A percentile compares a stretch with the other conserved stretches of the same genome.
Evolutionary conservation across 1,140 invertebrate genomes (phyloP).

Genomic region (Scaptomyza pallida): DNA sequence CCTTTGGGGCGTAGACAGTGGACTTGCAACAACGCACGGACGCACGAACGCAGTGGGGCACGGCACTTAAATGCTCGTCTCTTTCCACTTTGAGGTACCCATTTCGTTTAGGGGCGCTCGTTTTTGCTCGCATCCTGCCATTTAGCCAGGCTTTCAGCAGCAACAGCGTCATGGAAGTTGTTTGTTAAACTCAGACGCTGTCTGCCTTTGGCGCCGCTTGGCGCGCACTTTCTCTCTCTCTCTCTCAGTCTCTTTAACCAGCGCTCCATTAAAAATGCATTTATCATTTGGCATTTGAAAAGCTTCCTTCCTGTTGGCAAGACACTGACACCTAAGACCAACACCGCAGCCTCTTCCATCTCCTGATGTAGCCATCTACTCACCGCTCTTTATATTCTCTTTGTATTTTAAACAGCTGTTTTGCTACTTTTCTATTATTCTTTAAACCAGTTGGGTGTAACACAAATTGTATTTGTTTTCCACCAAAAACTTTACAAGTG

Average conservation of each 20-base stretch:
- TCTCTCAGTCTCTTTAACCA: constrained; percentile 14
- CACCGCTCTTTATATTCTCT: not conserved
- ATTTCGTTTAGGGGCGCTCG: constrained; percentile 44
- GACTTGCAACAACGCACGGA: not conserved
- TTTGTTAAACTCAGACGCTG: constrained; percentile 55
- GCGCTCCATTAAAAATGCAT: constrained; percentile 78
- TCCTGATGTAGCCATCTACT: not conserved
- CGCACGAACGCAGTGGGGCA: no score
- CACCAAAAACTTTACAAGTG: constrained; percentile 48
- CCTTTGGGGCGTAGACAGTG: constrained; percentile 9
- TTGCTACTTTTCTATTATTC: constrained; percentile 30
- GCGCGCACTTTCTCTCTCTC: no score
- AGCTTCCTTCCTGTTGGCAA: constrained; percentile 72
- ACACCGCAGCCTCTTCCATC: constrained; percentile 13
- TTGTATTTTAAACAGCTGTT: constrained; percentile 54
- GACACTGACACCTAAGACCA: constrained; percentile 56
- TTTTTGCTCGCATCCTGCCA: constrained; percentile 53
- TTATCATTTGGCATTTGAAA: constrained; percentile 80
- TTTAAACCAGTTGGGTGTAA: constrained; percentile 28
- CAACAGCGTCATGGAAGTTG: constrained; percentile 54
- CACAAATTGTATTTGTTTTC: constrained; percentile 73
- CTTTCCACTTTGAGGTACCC: constrained; percentile 22
- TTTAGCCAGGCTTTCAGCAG: constrained; percentile 45
- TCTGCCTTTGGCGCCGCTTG: constrained; percentile 10
- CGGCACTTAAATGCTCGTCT: constrained; percentile 7